Evolutionary conservation across 2,113 vertebrate species (phyloP).

Genomic region (Meles meles): DNA sequence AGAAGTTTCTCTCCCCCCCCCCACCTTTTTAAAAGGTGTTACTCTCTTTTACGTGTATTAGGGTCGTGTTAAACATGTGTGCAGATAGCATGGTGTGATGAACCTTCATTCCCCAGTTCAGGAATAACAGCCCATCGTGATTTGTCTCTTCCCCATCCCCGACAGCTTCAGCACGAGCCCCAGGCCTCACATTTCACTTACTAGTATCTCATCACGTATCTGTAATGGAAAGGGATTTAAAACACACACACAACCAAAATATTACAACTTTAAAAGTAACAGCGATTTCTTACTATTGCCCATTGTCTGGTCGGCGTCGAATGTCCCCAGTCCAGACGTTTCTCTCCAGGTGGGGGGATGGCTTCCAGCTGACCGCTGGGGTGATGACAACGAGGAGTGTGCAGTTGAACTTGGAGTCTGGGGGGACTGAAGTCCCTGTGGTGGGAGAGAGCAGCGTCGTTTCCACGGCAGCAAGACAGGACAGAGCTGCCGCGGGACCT

Average conservation of each 20-base stretch:
- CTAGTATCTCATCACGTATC: not conserved
- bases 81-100: not conserved
- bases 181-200: not conserved
- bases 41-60: not conserved
- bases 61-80: not conserved
- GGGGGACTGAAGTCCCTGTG: not conserved
- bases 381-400: not conserved
- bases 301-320: not conserved
- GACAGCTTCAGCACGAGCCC: not conserved
- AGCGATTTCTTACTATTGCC: not conserved
- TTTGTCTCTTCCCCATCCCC: not conserved
- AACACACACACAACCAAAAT: not conserved
- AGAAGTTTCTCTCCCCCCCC: not conserved
- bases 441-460: not conserved
- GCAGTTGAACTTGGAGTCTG: not conserved
- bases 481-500: not conserved
- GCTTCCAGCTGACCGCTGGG: not conserved
- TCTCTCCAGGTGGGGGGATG: not conserved
- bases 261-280: not conserved
- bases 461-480: not conserved
- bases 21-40: no score
- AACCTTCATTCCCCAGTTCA: not conserved
- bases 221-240: not conserved
- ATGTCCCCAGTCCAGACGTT: not conserved
- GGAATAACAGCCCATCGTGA: not conserved